Evolutionary conservation across 2,113 vertebrate genomes (phyloP).

Genomic region (Uropsilus gracilis): DNA sequence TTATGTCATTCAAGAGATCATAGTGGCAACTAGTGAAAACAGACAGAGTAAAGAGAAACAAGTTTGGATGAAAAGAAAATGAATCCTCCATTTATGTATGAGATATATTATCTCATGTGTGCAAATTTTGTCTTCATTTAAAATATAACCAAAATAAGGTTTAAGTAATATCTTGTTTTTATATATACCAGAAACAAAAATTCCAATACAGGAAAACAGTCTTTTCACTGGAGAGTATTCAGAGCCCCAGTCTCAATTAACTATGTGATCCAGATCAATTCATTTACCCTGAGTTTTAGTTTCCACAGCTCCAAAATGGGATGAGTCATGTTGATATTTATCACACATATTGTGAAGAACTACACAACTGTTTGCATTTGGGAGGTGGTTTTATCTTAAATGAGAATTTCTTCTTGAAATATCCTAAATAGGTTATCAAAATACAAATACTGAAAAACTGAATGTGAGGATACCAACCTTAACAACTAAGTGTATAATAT

Average conservation of each 20-base stretch:
- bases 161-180: background rate
- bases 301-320: background rate
- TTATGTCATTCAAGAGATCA: background rate
- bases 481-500: background rate
- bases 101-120: background rate
- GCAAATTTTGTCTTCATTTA: background rate
- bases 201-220: background rate
- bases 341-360: background rate
- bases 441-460: slow-evolving; percentile 24
- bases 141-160: slow-evolving; percentile 7
- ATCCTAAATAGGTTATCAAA: slow-evolving; percentile 20
- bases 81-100: background rate
- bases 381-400: background rate
- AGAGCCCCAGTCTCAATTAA: background rate
- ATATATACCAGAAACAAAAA: background rate
- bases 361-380: background rate
- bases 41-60: background rate
- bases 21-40: background rate
- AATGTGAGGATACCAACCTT: background rate
- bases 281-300: background rate
- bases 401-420: slow-evolving; percentile 38
- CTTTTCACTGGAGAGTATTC: background rate
- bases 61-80: background rate
- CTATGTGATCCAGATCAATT: background rate
- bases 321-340: background rate